Base-by-base conservation (phyloP, 2,888 invertebrate species). In the Chouioia cunea region DNA sequence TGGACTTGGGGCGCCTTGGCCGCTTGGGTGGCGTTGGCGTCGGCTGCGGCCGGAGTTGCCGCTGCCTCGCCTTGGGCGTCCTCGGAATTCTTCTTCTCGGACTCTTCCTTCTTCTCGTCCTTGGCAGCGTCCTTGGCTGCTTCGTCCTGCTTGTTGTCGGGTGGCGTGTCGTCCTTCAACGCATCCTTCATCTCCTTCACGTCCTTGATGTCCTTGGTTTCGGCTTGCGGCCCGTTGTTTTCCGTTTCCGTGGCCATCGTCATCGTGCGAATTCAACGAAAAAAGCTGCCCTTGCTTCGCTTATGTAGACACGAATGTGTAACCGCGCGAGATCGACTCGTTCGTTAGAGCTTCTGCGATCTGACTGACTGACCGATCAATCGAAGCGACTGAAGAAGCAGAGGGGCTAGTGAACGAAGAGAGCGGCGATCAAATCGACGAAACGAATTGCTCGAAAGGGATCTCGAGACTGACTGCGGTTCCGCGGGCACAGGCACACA, bases 1-100 rank as follows among this genome's bases (percentile, higher is more conserved):
- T 95, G 95, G 77, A 95, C 96, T 80, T 91, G 89, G 74, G 91
- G 91, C 76, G 87, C 86, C 86, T 95, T 95, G 67, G 93, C 91
- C 53, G 90, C 89, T 76, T 91, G 89, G 74, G 89, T 84, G 66
- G 86, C 86, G 71, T 86, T 85, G 64, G 86, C 85, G 78, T 89
- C 89, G 74, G 87, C 89, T 36, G 81, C 80, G 75, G 82, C 83
- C 67, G 84, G 87, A 12, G 76, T 81, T 74, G 82, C 83, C 65
- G 85, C 87, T 10, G 76, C 75, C 15, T 83, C 84, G 63, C 76
- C 76, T 62, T 76, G 80, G 70, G 87, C 71, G n/a, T 69, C 69
- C 20, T 53, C 65, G 22, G 43, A 0, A 36, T 64, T 81, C 6
- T 88, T 89, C 78, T 87, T 86, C 70, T 83, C 82, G 47, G 80